These are phyloP conservation scores for Formicarius rufipectus DNA, from an alignment of 2,113 vertebrate genomes.

Conservation along the genomic window DNA sequence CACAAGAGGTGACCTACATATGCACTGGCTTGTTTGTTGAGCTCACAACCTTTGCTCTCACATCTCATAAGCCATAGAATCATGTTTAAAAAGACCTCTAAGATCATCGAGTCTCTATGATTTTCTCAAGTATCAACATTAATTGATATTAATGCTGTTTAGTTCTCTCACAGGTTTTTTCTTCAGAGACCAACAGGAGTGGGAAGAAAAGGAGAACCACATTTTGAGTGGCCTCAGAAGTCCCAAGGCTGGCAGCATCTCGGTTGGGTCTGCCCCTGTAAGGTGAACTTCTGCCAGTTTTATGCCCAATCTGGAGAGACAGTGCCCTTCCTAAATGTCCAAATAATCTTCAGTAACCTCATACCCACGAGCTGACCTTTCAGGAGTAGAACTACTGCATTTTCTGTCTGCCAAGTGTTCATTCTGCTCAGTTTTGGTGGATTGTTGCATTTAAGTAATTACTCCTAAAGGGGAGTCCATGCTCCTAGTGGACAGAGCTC, in stretches of 20 bases:
- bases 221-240: not conserved
- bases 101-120: not conserved
- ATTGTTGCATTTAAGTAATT: not conserved
- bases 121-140: not conserved
- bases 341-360: not conserved
- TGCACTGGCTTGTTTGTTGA: not conserved
- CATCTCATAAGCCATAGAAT: not conserved
- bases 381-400: not conserved
- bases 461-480: not conserved
- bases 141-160: not conserved
- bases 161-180: not conserved
- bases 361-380: not conserved
- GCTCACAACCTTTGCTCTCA: not conserved
- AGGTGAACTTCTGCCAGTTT: not conserved
- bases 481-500: not conserved
- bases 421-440: not conserved
- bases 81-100: not conserved
- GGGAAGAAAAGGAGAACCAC: not conserved
- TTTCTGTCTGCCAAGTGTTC: not conserved
- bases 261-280: not conserved
- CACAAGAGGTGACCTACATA: not conserved
- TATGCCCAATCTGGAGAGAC: not conserved
- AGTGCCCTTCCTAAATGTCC: not conserved
- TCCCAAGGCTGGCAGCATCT: not conserved
- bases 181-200: not conserved